phyloP scores from a whole-genome alignment of 64 coral and sea anemone genomes.

The Porites lutea region DNA sequence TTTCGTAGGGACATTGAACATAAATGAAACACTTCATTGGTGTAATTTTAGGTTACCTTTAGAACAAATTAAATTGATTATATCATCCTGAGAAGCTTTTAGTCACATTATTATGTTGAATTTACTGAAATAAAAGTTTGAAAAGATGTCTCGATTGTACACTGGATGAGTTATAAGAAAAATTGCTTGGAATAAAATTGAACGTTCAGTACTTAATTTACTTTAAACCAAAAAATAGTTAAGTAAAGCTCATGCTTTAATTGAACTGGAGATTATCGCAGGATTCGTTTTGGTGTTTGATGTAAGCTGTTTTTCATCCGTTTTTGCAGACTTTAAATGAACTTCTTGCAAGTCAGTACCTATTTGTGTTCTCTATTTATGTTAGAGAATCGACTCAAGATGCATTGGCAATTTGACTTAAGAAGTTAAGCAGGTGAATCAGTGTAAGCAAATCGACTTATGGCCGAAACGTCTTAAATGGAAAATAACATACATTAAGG shows the following conservation, averaged over 20 bases:
- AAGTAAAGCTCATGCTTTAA: background rate
- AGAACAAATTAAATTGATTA: too few species aligned
- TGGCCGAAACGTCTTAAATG: slow-evolving; percentile 9
- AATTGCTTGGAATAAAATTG: slow-evolving; percentile 2
- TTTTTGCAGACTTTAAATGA: background rate
- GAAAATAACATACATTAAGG: background rate
- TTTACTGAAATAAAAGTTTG: slow-evolving; percentile 35
- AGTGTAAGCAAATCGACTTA: slow-evolving; percentile 10
- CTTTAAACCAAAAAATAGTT: slow-evolving; percentile 7
- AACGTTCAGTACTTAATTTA: background rate
- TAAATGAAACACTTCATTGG: too few species aligned
- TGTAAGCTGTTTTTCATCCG: slow-evolving; percentile 1
- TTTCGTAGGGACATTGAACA: too few species aligned
- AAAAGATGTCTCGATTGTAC: slow-evolving; percentile 18
- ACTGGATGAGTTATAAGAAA: slow-evolving; percentile 23
- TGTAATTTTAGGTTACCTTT: too few species aligned
- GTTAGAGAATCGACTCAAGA: slow-evolving; percentile 22
- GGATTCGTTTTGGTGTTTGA: background rate
- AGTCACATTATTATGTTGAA: slow-evolving; percentile 33
- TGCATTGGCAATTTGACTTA: slow-evolving; percentile 25
- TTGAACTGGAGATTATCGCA: background rate
- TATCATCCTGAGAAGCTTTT: too few species aligned
- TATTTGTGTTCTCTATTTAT: slow-evolving; percentile 20
- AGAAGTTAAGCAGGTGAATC: background rate
- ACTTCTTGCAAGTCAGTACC: slow-evolving; percentile 26